Evolutionary conservation across 1,140 invertebrate genomes (phyloP), one percentile per base, ranked within the genome.

Genomic region (Maniola jurtina): DNA sequence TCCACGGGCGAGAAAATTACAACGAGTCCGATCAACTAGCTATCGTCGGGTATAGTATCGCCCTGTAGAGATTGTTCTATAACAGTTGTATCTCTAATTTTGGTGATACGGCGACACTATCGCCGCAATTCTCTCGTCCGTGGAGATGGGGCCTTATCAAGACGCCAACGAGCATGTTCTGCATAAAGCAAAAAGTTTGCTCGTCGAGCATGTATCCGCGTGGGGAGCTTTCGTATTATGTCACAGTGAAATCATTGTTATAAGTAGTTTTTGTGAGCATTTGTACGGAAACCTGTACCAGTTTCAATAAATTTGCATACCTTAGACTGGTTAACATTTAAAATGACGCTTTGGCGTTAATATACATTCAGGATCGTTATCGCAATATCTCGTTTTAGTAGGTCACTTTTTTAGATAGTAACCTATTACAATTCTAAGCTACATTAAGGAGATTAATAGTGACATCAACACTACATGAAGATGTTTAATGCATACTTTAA

Each of bases 181-280:
- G 25, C 4, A 25, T 25, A 4, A 25, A 25, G 25, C 25, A 25
- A 2, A 4, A 25, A 25, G 25, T 25, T 25, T 25, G 25, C 25
- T 25, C 25, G 25, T 25, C 25, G 25, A 25, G 25, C 25, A 25
- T 25, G 1, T 25, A 25, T 25, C 4, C 4, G 25, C 25, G 25
- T 25, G 25, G 25, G 25, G 25, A 25, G 25, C 25, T 25, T 25
- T 25, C 25, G 25, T 25, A 48, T 68, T 67, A 52, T 61, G 35
- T 68, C 42, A 15, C 38, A 10, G 52, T 34, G 54, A 64, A 48
- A 56, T 56, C 36, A 67, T 67, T 61, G 64, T 67, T 45, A 45
- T 45, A 45, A 45, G 42, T 45, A 56, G 55, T 57, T 57, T 61
- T 71, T 78, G 67, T 66, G 68, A 78, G 65, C 72, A 78, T 75